phyloP scores from a whole-genome alignment of 2,797 vertebrate species.

The Sebastes diploproa region DNA sequence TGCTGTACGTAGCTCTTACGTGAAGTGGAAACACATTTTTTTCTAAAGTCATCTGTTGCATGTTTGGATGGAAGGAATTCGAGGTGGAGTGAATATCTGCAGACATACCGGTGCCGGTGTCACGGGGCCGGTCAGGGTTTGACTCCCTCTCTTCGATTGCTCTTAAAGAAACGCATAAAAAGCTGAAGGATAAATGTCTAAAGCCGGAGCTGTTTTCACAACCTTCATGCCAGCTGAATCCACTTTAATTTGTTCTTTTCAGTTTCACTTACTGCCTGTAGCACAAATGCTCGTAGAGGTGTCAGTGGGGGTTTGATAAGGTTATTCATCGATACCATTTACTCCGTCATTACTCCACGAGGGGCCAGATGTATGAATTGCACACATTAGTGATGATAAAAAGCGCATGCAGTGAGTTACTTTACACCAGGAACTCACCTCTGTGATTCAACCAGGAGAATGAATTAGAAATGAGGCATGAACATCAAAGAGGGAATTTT shows the following conservation, averaged over 20 bases:
- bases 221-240: conserved; percentile 14
- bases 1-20: neutral
- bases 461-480: neutral
- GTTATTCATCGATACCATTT: conserved; percentile 25
- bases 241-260: conserved; percentile 39
- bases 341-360: conserved; percentile 26
- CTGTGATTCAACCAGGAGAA: neutral
- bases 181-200: conserved; percentile 11
- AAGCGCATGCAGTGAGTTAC: neutral
- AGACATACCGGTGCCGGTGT: neutral
- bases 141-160: neutral
- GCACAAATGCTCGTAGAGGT: neutral
- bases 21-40: neutral
- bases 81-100: neutral
- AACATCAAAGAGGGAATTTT: neutral
- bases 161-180: neutral
- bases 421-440: neutral
- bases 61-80: neutral
- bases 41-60: neutral
- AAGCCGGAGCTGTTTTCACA: conserved; percentile 4
- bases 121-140: neutral
- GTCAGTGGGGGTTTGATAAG: conserved; percentile 27
- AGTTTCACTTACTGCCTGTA: conserved; percentile 2
- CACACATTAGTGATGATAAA: conserved; percentile 11
- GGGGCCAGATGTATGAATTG: neutral